Evolutionary conservation across 2,888 invertebrate species (phyloP).

Genomic region (Eupeodes luniger): DNA sequence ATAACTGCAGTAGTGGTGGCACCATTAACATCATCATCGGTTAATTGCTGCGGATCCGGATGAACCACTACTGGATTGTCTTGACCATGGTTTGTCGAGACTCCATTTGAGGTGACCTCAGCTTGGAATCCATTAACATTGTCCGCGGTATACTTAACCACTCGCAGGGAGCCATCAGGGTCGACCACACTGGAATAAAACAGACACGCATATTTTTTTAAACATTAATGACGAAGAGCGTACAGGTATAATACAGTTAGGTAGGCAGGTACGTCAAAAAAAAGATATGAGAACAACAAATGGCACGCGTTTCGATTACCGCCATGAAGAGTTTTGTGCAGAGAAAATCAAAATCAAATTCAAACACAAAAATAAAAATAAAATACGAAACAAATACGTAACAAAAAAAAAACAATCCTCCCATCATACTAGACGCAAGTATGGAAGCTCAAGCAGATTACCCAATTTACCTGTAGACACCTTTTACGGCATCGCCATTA

Average conservation of each 20-base stretch:
- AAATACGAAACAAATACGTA: conserved; percentile 7
- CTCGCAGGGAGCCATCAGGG: conserved; percentile 89
- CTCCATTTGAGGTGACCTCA: conserved; percentile 82
- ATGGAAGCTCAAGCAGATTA: conserved; percentile 55
- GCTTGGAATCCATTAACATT: conserved; percentile 90
- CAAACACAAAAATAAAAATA: conserved; percentile 23
- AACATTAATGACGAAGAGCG: conserved; percentile 35
- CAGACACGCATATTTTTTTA: conserved; percentile 41
- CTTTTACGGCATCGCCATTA: conserved; percentile 89
- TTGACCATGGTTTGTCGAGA: conserved; percentile 81
- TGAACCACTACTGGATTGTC: conserved; percentile 71
- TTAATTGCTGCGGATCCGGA: conserved; percentile 57
- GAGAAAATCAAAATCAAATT: conserved; percentile 27
- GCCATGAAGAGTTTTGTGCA: conserved; percentile 3
- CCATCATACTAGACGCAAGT: conserved; percentile 4
- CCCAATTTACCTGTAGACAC: conserved; percentile 87
- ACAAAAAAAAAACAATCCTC: conserved; percentile 48
- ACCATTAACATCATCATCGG: conserved; percentile 35
- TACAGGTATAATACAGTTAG: too few relatives aligned
- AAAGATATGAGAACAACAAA: conserved; percentile 44
- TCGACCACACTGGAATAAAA: conserved; percentile 87
- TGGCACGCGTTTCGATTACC: conserved; percentile 16
- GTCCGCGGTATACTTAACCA: conserved; percentile 90
- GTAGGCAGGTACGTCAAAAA: conserved; percentile 16
- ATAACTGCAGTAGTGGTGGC: conserved; percentile 26